Conservation (phyloP, 2,888 invertebrate species). For the Scelioninae gen. 2 region DNA sequence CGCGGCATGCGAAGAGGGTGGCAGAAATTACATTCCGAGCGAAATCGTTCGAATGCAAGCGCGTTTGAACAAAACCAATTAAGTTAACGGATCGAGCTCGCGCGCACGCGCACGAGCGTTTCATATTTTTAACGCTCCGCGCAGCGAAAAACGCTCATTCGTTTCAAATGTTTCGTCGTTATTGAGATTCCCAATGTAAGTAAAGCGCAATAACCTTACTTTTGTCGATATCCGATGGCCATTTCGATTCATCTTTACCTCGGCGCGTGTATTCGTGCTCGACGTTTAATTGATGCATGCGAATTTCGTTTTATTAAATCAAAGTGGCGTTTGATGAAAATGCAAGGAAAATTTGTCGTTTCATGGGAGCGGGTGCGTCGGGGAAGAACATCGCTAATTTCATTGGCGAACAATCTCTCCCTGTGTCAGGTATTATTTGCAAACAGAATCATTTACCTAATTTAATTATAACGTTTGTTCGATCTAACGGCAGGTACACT, state of each 20-base stretch:
- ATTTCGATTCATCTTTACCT: conserved; percentile 27
- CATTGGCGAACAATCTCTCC: too few relatives aligned
- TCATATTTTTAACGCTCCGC: conserved; percentile 47
- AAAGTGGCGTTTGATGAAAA: neutral
- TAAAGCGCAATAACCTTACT: conserved; percentile 31
- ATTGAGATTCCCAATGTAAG: conserved; percentile 42
- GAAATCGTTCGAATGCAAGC: conserved; percentile 55
- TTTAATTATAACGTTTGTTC: too few relatives aligned
- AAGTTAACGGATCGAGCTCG: conserved; percentile 58
- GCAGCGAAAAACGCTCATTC: conserved; percentile 52
- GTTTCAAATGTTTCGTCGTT: conserved; percentile 53
- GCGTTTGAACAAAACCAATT: conserved; percentile 58
- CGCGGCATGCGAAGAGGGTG: conserved; percentile 49
- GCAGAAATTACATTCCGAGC: conserved; percentile 58
- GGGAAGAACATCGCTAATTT: too few relatives aligned
- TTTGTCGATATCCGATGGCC: conserved; percentile 8
- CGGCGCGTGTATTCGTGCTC: neutral
- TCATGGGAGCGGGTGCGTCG: neutral
- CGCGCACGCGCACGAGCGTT: conserved; percentile 44
- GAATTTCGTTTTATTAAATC: conserved; percentile 1
- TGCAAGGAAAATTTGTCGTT: neutral
- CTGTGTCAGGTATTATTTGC: too few relatives aligned
- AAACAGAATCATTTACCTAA: too few relatives aligned
- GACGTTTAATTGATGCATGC: conserved; percentile 16
- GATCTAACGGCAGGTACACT: too few relatives aligned